Conservation (phyloP, 2,113 vertebrate genomes). For the Salvelinus sp. region DNA sequence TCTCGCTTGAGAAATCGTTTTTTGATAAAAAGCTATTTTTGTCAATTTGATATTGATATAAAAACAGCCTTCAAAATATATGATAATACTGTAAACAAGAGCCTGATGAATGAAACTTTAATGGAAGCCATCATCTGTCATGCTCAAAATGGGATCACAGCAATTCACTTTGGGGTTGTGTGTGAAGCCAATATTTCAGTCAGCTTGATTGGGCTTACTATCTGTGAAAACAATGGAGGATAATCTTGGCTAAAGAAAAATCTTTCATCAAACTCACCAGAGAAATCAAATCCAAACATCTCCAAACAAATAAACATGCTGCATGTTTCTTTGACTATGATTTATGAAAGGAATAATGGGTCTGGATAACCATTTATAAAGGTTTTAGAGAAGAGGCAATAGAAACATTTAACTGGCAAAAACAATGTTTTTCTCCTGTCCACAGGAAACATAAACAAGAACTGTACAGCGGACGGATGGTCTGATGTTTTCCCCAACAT, state of each 20-base stretch:
- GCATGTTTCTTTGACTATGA: background rate
- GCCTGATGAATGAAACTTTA: background rate
- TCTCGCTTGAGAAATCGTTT: too few species aligned
- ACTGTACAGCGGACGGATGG: constrained; percentile 84
- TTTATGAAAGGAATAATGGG: background rate
- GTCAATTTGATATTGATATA: background rate
- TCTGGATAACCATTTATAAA: background rate
- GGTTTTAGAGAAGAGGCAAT: background rate
- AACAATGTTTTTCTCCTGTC: constrained; percentile 40
- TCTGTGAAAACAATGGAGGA: background rate
- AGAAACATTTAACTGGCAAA: background rate
- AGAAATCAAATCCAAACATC: background rate
- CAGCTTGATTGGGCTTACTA: background rate
- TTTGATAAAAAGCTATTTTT: too few species aligned
- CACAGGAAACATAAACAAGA: constrained; percentile 90
- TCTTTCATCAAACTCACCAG: background rate
- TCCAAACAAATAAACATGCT: background rate
- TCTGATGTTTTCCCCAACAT: constrained; percentile 84
- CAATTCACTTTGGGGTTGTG: background rate
- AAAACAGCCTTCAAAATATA: background rate
- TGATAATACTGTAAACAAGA: background rate
- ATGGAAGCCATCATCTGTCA: background rate
- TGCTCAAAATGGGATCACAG: background rate
- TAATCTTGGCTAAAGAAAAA: background rate
- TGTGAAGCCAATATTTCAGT: background rate